Evolutionary conservation across 1,140 invertebrate genomes (phyloP), one percentile per base, ranked within the genome.

Genomic region (Cephus cinctus): DNA sequence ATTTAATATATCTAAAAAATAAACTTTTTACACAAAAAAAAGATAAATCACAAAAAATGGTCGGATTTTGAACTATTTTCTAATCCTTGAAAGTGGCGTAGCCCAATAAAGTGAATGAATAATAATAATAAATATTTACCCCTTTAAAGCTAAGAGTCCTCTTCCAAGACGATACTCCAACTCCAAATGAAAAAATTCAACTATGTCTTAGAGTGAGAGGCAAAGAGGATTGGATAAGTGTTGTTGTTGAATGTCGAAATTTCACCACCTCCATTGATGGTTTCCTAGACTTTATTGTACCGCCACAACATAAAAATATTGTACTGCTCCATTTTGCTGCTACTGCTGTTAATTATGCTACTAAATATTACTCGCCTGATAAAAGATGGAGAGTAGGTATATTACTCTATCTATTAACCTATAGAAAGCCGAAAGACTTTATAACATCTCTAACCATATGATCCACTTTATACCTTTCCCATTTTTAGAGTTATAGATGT

Each of bases 301-400:
- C 75, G 6, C 71, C 71, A 0, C 73, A 71, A 18, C 64, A 72
- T 20, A 71, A 63, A 25, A 68, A 72, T 43, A 70, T 73, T 25
- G 63, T 71, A 32, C 44, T 71, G n/a, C 25, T 78, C 23, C 73
- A 62, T 25, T 74, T 76, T 35, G 63, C 73, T 2, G 74, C 75
- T 0, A 75, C 73, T 2, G 75, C 64, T 21, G 61, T 77, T 20
- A 64, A 74, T 38, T 76, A 76, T 50, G 67, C 70, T 0, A 77
- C 71, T 3, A 77, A 74, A 42, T 78, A 76, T 52, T 75, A 78
- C 41, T 71, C 73, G 4, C 71, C 72, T 0, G 72, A 75, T 15
- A 73, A 71, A 42, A 64, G 69, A 42, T 78, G 71, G 75, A 63
- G 64, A 52, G 74, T 76, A 64, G 38, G 58, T 19, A 19, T 3